Base-by-base conservation (phyloP, 2,113 vertebrate genomes). In the Glaucidium brasilianum region DNA sequence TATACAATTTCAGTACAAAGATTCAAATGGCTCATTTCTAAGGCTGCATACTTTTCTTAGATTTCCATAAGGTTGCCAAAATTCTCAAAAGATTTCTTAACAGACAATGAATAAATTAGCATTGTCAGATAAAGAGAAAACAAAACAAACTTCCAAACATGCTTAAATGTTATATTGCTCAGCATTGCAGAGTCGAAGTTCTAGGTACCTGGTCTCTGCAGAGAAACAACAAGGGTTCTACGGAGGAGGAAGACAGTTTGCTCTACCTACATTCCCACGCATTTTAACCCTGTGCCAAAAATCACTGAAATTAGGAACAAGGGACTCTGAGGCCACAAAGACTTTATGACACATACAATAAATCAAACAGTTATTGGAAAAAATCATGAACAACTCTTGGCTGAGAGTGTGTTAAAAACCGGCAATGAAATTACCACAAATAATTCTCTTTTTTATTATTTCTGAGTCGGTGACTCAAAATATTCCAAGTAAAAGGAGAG, bases 231-330 rank as follows among this genome's bases (percentile, higher is more conserved):
- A 25, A 67, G 11, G 18, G 27, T 76, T 66, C 55, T 81, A 43
- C 3, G 2, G 19, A 73, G n/a, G 11, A 63, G 1, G 5, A 79
- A 7, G 12, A 53, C 5, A 43, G 22, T 20, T 77, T 72, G 29
- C 23, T 63, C 25, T 17, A 39, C n/a, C 16, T 45, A 19, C 4
- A 0, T 27, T 34, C 19, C 45, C 9, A 5, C 1, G 19, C 11
- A 32, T 63, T 67, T 55, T 13, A 59, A 10, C 8, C 2, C 2
- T 2, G 7, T 23, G 37, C 29, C 39, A 79, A 87, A 92, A 79
- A 68, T 47, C 56, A 64, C 30, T 26, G 27, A 56, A 85, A 72
- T 5, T 1, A 63, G 5, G 6, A 81, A 19, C 6, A 55, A 88
- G 18, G 58, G 80, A 76, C 29, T 68, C 29, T 35, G 15, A 83